Evolutionary conservation across 2,113 vertebrate species (phyloP), one percentile per base, ranked within the genome.

Genomic region (Phaethornis superciliosus): DNA sequence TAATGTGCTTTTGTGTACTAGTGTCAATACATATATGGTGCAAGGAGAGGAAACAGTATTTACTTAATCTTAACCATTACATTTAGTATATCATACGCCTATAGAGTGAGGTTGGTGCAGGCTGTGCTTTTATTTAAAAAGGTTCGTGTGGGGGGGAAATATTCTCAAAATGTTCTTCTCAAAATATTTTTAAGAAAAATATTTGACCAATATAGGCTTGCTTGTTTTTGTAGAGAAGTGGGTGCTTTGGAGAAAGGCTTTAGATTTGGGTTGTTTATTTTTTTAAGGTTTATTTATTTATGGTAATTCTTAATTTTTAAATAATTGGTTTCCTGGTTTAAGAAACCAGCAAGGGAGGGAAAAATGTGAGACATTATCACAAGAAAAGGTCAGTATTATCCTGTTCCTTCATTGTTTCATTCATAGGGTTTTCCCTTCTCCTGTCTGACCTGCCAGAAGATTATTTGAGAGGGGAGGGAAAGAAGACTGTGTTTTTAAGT

Each of bases 391-490:
- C 84, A 78, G 74, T 64, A n/a, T 55, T 62, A 14, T 65, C 64
- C 62, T 70, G 8, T 65, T 75, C 69, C 55, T 91, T 88, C 62
- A 69, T 94, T 94, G 86, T 96, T 89, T 71, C 64, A 20, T 89
- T 92, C 76, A 35, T 22, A 10, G 4, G 14, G 5, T 9, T 74
- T 84, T 81, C 64, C 8, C 20, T 89, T 7, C 76, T 79, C 2
- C 0, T 8, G 35, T 56, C 75, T 71, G 89, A 74, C 60, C 89
- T 80, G 68, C 56, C 35, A 33, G 35, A 75, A 60, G 54, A 75
- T 75, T 75, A 40, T 88, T 68, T 87, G 49, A 54, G 63, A 82
- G 79, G 28, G 37, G 59, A 72, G 46, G 71, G 46, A 46, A 70
- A 80, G 88, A 74, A 65, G 28, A 58, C 32, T 33, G 37, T 26